A percentile compares a stretch with the other conserved stretches of the same genome.
Evolutionary conservation across 2,797 vertebrate genomes (phyloP).

Genomic region (Chelmon rostratus): DNA sequence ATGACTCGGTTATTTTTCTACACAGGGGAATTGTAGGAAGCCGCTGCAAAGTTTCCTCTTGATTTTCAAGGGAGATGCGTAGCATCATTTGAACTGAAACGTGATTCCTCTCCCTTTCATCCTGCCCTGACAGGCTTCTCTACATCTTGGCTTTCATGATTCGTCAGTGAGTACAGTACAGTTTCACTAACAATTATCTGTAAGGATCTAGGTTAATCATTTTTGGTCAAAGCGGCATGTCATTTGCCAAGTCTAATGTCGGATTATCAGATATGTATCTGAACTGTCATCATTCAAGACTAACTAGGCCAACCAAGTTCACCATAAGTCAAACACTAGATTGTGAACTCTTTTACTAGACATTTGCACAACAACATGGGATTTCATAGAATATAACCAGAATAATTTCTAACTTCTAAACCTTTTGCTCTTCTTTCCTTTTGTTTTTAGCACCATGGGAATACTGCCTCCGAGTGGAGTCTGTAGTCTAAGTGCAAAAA

Average conservation of each 20-base stretch:
- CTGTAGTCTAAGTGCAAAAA: constrained; percentile 19
- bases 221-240: constrained; percentile 7
- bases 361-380: not conserved
- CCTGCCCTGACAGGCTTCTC: not conserved
- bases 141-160: constrained; percentile 30
- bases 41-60: constrained; percentile 16
- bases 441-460: not conserved
- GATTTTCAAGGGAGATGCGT: not conserved
- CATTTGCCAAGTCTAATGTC: constrained; percentile 13
- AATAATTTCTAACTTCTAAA: not conserved
- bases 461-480: not conserved
- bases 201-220: constrained; percentile 26
- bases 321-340: not conserved
- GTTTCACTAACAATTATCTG: constrained; percentile 29
- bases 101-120: constrained; percentile 25
- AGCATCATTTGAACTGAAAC: constrained; percentile 25
- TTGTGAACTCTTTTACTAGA: not conserved
- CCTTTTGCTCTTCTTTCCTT: not conserved
- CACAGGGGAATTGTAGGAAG: constrained; percentile 3
- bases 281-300: not conserved
- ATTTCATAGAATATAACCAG: not conserved
- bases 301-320: not conserved
- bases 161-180: constrained; percentile 14
- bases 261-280: constrained; percentile 8
- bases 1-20: constrained; percentile 1